phyloP scores from a whole-genome alignment of 2,888 invertebrate genomes.

The Pasiphila rectangulata region DNA sequence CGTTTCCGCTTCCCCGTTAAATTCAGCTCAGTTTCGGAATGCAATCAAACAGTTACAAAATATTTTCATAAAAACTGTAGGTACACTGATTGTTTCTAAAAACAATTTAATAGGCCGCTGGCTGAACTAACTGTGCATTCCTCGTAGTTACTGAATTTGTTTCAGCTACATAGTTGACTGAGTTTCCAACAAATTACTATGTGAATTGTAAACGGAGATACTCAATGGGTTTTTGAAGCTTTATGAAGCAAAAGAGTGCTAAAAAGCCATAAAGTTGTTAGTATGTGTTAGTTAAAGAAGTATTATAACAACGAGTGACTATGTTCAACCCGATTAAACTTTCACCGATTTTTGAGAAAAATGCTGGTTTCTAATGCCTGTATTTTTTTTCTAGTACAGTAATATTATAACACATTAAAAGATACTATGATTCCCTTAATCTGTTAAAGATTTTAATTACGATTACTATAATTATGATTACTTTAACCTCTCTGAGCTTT shows the following conservation, averaged over 20 bases:
- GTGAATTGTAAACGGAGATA: conserved; percentile 41
- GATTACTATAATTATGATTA: too few relatives aligned
- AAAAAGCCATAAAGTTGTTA: too few relatives aligned
- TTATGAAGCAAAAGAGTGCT: background rate
- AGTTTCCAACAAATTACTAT: conserved; percentile 52
- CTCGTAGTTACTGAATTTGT: conserved; percentile 54
- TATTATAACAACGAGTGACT: too few relatives aligned
- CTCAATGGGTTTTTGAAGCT: conserved; percentile 20
- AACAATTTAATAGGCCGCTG: conserved; percentile 62
- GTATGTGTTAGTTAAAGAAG: too few relatives aligned
- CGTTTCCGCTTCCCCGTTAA: background rate
- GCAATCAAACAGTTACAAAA: background rate
- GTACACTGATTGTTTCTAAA: conserved; percentile 55
- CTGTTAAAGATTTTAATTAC: too few relatives aligned
- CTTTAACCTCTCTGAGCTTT: too few relatives aligned
- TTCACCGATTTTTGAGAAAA: too few relatives aligned
- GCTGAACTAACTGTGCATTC: conserved; percentile 59
- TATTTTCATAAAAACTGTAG: conserved; percentile 33
- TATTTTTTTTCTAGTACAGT: too few relatives aligned
- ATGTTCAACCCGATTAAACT: too few relatives aligned
- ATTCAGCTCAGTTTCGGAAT: background rate
- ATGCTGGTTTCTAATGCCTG: too few relatives aligned
- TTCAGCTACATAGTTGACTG: conserved; percentile 61
- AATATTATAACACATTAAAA: too few relatives aligned
- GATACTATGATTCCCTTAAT: too few relatives aligned